Evolutionary conservation across 2,113 vertebrate species (phyloP).

Genomic region (Oncorhynchus mykiss): DNA sequence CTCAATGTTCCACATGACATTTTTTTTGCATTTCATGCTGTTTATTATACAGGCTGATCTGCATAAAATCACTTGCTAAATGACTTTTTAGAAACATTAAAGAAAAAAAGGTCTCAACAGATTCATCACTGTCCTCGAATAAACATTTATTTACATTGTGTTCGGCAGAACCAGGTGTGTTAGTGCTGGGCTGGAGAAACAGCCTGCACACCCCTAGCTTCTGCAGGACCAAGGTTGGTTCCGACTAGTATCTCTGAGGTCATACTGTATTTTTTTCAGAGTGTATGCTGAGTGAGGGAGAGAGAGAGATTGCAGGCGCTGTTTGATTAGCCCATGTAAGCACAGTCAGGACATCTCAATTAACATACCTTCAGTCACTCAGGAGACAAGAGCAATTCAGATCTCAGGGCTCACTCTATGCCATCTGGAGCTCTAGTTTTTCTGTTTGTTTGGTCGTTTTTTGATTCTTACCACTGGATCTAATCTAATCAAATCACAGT

Average conservation of each 20-base stretch:
- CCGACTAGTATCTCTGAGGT: background rate
- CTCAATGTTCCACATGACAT: slow-evolving; percentile 28
- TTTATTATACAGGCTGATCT: slow-evolving; percentile 17
- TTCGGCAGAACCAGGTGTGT: slow-evolving; percentile 18
- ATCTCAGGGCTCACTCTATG: background rate
- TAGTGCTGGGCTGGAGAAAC: background rate
- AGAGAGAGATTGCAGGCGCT: slow-evolving; percentile 24
- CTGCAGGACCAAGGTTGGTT: no score
- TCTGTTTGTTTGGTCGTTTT: background rate
- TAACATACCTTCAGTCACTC: slow-evolving; percentile 23
- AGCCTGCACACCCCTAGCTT: background rate
- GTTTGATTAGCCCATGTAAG: slow-evolving; percentile 49
- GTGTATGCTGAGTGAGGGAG: slow-evolving; percentile 44
- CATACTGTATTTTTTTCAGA: slow-evolving; percentile 8
- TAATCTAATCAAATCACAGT: background rate
- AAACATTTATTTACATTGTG: slow-evolving; percentile 32
- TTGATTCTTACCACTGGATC: background rate
- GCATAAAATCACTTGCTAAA: slow-evolving; percentile 31
- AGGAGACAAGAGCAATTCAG: slow-evolving; percentile 14
- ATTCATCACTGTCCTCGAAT: slow-evolving; percentile 26
- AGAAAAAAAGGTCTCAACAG: background rate
- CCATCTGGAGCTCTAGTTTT: background rate
- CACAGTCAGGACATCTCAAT: slow-evolving; percentile 12
- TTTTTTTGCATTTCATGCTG: background rate
- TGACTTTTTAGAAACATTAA: background rate